Evolutionary conservation across 2,113 vertebrate genomes (phyloP).

Genomic region (Sylvilagus bachmani): DNA sequence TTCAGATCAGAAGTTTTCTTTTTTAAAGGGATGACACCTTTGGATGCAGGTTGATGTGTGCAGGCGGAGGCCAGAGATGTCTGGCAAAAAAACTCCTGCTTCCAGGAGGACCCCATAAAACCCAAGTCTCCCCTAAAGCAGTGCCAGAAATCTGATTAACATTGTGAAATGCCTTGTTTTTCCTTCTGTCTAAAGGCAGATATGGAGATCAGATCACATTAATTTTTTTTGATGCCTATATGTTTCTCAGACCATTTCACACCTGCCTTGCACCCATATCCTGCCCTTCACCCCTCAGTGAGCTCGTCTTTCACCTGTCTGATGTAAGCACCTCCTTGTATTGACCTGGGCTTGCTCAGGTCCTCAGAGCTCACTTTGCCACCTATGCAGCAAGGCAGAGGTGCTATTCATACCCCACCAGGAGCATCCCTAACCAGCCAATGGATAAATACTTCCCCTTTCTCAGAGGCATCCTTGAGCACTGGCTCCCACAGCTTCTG

Average conservation of each 20-base stretch:
- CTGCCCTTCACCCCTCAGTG: background rate
- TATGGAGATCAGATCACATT: background rate
- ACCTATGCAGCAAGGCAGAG: background rate
- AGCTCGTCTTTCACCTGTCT: background rate
- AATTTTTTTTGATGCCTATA: background rate
- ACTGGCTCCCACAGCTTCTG: background rate
- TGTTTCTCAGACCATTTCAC: background rate
- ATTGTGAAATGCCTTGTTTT: background rate
- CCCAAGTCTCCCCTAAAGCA: background rate
- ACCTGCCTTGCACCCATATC: background rate
- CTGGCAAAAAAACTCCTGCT: background rate
- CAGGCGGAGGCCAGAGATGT: background rate
- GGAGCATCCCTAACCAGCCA: background rate
- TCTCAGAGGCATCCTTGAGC: background rate
- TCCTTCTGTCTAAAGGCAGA: background rate
- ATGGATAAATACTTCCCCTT: background rate
- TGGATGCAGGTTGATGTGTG: background rate
- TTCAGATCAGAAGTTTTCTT: conserved; percentile 45
- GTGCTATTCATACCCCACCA: background rate
- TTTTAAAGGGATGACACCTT: conserved; percentile 47
- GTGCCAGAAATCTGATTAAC: background rate
- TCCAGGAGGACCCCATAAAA: background rate
- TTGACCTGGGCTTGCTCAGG: background rate
- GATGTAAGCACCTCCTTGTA: background rate
- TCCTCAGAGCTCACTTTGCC: background rate